Evolutionary conservation across 2,888 invertebrate genomes (phyloP).

Genomic region (Margaritifera margaritifera): DNA sequence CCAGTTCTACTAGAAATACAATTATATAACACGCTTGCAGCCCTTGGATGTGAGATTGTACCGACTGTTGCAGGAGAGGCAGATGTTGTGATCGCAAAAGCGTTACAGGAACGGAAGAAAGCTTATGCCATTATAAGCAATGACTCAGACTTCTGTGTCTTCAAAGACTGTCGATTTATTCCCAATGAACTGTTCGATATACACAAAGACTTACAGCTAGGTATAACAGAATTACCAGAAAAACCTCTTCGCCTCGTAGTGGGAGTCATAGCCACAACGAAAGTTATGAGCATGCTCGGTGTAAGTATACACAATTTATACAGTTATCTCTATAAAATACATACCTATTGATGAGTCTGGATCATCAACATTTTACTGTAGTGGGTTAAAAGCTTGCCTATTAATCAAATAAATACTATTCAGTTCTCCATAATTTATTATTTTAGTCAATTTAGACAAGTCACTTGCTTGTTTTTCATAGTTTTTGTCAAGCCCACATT

Average conservation of each 20-base stretch:
- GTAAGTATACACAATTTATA: conserved; percentile 29
- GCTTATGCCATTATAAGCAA: conserved; percentile 67
- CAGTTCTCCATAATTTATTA: no score
- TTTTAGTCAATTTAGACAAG: no score
- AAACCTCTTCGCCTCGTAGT: conserved; percentile 55
- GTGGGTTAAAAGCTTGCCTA: no score
- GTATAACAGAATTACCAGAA: conserved; percentile 43
- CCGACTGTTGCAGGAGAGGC: conserved; percentile 63
- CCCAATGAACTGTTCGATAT: conserved; percentile 64
- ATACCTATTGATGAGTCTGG: neutral
- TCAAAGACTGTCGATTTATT: conserved; percentile 59
- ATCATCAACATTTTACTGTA: no score
- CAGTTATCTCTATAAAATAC: neutral
- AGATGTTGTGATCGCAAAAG: conserved; percentile 59
- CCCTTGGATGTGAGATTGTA: conserved; percentile 60
- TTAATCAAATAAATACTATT: no score
- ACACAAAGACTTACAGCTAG: conserved; percentile 59
- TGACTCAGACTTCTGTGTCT: conserved; percentile 69
- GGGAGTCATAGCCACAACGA: conserved; percentile 54
- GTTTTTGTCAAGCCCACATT: no score
- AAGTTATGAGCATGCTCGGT: conserved; percentile 50
- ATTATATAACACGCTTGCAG: conserved; percentile 48
- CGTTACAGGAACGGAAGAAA: conserved; percentile 50
- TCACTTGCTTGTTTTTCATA: no score
- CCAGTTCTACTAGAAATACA: conserved; percentile 66